Percentiles rank a stretch among this genome's conserved stretches.
Evolutionary conservation across 2,888 invertebrate species (phyloP).

Genomic region (Cotesia congregata): DNA sequence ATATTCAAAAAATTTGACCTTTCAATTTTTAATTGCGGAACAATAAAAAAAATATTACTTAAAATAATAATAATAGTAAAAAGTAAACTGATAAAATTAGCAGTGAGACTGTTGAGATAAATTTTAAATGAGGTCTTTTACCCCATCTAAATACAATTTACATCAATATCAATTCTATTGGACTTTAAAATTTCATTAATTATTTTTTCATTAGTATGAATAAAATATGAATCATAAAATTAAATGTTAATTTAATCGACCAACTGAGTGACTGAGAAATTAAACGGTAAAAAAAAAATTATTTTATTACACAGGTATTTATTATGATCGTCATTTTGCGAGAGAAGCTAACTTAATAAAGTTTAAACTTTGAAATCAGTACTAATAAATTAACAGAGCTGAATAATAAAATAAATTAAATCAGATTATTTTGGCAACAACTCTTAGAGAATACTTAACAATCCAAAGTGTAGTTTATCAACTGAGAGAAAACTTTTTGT

Average conservation of each 20-base stretch:
- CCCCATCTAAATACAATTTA: background rate
- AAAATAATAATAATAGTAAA: too few relatives aligned
- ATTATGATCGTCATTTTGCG: too few relatives aligned
- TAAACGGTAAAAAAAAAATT: too few relatives aligned
- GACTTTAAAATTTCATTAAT: background rate
- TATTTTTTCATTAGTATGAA: background rate
- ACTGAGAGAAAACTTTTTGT: conserved; percentile 12
- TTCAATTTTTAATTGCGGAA: too few relatives aligned
- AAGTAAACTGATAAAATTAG: background rate
- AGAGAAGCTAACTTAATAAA: too few relatives aligned
- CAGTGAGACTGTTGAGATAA: background rate
- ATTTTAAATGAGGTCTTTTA: background rate
- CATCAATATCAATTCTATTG: background rate
- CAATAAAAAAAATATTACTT: too few relatives aligned
- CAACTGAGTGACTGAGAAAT: too few relatives aligned
- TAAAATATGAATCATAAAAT: background rate
- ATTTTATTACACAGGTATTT: too few relatives aligned
- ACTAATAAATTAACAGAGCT: too few relatives aligned
- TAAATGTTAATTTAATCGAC: background rate
- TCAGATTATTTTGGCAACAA: background rate
- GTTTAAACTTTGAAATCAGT: too few relatives aligned
- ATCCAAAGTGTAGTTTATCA: conserved; percentile 12
- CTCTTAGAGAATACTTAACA: background rate
- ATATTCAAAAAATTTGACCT: too few relatives aligned
- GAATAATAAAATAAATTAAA: too few relatives aligned